Conservation (phyloP, 2,888 invertebrate genomes). For the Sympetrum striolatum region DNA sequence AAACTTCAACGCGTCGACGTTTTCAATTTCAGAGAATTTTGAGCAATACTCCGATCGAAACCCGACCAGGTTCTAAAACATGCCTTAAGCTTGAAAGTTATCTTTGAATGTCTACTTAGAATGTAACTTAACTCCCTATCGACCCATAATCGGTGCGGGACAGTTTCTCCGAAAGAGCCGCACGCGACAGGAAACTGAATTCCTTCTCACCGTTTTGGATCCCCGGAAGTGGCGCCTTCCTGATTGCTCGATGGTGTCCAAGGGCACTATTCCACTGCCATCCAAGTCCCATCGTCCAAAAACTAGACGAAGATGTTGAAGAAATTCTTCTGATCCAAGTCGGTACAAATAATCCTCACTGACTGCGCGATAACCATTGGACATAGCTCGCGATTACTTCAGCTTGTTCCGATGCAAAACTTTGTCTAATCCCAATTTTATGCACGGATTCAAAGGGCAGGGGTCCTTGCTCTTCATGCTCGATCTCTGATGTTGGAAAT, state of each 20-base stretch:
- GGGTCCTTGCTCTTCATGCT: not conserved
- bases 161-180: no score
- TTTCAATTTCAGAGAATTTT: no score
- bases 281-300: slow-evolving; percentile 1
- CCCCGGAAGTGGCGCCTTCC: slow-evolving; percentile 24
- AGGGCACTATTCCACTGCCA: not conserved
- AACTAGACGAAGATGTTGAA: not conserved
- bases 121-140: no score
- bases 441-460: not conserved
- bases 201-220: not conserved
- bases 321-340: not conserved
- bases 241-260: slow-evolving; percentile 3
- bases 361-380: not conserved
- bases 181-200: not conserved
- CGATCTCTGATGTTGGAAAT: not conserved
- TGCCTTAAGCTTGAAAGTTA: no score
- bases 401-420: not conserved
- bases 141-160: no score
- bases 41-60: no score
- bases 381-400: not conserved
- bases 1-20: no score
- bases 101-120: no score
- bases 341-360: not conserved
- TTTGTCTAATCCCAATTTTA: not conserved
- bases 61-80: no score